Base-by-base conservation (phyloP, 2,888 invertebrate species). In the Nemurella pictetii region DNA sequence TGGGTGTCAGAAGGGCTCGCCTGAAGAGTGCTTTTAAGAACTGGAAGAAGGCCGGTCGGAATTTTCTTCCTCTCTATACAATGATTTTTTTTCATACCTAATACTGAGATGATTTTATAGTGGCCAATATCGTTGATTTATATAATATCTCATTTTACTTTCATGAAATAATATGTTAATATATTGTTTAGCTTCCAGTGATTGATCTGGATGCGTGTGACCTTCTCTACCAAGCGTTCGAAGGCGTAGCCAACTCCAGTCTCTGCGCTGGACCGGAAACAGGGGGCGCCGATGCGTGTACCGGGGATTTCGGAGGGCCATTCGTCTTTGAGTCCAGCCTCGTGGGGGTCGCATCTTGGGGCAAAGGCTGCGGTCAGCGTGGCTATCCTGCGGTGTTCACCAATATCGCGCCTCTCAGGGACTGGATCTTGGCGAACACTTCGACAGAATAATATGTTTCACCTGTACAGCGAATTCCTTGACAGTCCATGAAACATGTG, bases 361-460 rank as follows among this genome's bases (percentile, higher is more conserved):
- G 78, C 30, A 78, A 78, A 30, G 78, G 78, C 7, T 78, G 78
- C 30, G 78, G 78, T 0, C 78, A 78, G 30, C 2, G 30, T 29
- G 78, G 78, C 5, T 78, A 78, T n/a, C 78, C 78, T 9, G 78
- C 29, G 29, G 78, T 78, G 78, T 78, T 29, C 78, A 28, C 28
- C 20, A 78, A 30, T n/a, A n/a, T 78, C 1, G 78, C 78, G n/a
- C 28, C 15, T 5, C 29, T 78, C 29, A 29, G 78, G 4, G 29
- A 78, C 5, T 78, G 28, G 29, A 28, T 78, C 15, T 12, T 55
- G 1, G 9, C 55, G n/a, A n/a, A n/a, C n/a, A n/a, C n/a, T n/a
- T n/a, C n/a, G n/a, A n/a, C n/a, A n/a, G n/a, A n/a, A n/a, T n/a
- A n/a, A n/a, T n/a, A n/a, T n/a, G n/a, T n/a, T n/a, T n/a, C n/a